These are phyloP conservation scores for Sebastes flavidus DNA, from an alignment of 2,797 vertebrate species.

Conservation along the genomic window DNA sequence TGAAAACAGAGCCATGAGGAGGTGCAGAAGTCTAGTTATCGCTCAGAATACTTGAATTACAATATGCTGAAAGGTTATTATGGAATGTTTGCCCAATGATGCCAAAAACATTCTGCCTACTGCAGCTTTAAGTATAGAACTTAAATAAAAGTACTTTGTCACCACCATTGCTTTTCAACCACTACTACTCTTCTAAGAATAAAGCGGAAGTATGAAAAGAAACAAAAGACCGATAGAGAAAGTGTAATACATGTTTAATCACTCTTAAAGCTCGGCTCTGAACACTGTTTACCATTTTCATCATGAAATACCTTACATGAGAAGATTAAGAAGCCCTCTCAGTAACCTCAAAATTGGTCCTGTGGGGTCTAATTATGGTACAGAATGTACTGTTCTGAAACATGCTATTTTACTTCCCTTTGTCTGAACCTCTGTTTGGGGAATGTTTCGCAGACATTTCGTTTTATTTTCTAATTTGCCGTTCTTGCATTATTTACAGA, in stretches of 20 bases:
- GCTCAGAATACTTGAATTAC: neutral
- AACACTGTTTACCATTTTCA: conserved; percentile 39
- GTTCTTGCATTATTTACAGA: conserved; percentile 44
- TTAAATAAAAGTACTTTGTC: neutral
- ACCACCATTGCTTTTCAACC: neutral
- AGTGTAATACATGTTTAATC: conserved; percentile 20
- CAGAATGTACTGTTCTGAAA: conserved; percentile 6
- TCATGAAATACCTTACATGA: conserved; percentile 21
- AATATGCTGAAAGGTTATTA: neutral
- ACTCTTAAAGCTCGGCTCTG: conserved; percentile 1
- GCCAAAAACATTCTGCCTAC: too few species aligned
- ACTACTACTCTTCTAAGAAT: neutral
- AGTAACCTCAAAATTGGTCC: conserved; percentile 41
- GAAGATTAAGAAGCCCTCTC: conserved; percentile 17
- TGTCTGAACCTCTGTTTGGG: neutral
- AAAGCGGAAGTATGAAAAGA: neutral
- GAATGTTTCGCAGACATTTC: neutral
- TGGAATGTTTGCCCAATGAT: neutral
- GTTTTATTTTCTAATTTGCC: conserved; percentile 26
- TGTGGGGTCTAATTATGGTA: conserved; percentile 65
- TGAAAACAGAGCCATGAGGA: too few species aligned
- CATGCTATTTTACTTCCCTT: neutral
- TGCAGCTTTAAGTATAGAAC: neutral
- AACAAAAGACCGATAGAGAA: neutral
- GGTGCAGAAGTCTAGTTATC: too few species aligned